Base-by-base conservation (phyloP, 37 sponge, comb jelly and placozoan species). In the Eunapius fragilis region DNA sequence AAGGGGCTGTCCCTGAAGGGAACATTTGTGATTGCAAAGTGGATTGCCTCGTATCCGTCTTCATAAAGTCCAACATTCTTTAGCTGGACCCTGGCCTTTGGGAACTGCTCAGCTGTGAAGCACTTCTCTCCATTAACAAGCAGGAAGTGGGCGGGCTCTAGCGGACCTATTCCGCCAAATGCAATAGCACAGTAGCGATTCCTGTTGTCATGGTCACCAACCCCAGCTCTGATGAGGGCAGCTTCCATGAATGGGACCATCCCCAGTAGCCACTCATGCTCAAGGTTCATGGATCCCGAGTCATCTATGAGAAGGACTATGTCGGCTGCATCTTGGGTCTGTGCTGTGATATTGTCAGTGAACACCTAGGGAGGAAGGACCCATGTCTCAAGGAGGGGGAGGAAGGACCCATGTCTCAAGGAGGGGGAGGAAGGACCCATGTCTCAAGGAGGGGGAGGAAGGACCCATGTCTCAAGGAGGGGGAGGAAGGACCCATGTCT, bases 31-130 rank as follows among this genome's bases (percentile, higher is more conserved):
- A 89, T 27, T 0, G 80, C 80, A 84, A 89, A 89, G 58, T 89
- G n/a, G 31, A 89, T 78, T n/a, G 89, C 89, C 34, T 89, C 74
- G 37, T 78, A 89, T 28, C 89, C 89, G 58, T 89, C 89, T 67
- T 77, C 89, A 47, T 30, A 13, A 1, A 71, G 27, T 10, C 80
- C 86, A 45, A 48, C 37, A 24, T 32, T 23, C 11, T 47, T 4
- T 2, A 85, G 71, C 37, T 85, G 85, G 13, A 30, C 14, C 86
- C 37, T 70, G 36, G 86, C 86, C 17, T 48, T 74, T 0, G 80
- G 86, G 27, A 86, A 86, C 24, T 78, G 72, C 2, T 79, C 28
- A 31, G 80, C 86, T 13, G 27, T 23, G 72, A 45, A 79, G 25
- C 86, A 86, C 6, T 50, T 48, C 80, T 78, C 33, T 71, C 86